Base-by-base conservation (phyloP, 2,113 vertebrate genomes). In the Lophotis ruficrista region DNA sequence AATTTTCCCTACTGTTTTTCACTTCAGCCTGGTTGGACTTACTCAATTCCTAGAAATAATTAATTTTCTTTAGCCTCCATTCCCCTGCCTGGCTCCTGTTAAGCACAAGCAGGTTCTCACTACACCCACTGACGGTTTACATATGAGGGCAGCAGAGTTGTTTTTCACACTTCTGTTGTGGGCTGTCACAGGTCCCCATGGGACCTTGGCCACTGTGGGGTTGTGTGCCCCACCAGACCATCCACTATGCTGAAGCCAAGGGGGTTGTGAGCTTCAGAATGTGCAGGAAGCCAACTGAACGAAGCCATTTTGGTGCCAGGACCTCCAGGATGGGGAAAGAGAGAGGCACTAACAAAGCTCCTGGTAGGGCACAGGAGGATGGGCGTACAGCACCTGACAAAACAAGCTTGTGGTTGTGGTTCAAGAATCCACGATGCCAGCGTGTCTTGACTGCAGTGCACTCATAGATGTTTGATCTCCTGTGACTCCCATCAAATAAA, bases 61-160 rank as follows among this genome's bases (percentile, higher is more conserved):
- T 35, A 48, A 23, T 60, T 33, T 47, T 35, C 33, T 33, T 65
- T 2, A 61, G 21, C 14, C 14, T 85, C 41, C 14, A 4, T 58
- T 54, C 14, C 12, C 15, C 43, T 85, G 14, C 12, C n/a, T 45
- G 24, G 19, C 20, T 84, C 21, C 11, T 53, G 2, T 5, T n/a
- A 28, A 60, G 48, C 14, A 37, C 2, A 2, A 87, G 31, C 14
- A 68, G 9, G 23, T 87, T 54, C 25, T 87, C 5, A 35, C 19
- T 27, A 4, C 35, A 15, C 0, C 1, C 33, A 31, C 30, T 2
- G 4, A 24, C 14, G 8, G 11, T 69, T 87, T 31, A 18, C 12
- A 18, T 31, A 51, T 14, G 38, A 37, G 15, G 45, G 30, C 45
- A 83, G 14, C 23, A 65, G 35, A 61, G 24, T 78, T 60, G 10